These are phyloP conservation scores for Odontamblyopus rebecca DNA, from an alignment of 2,797 vertebrate species.

Conservation along the genomic window DNA sequence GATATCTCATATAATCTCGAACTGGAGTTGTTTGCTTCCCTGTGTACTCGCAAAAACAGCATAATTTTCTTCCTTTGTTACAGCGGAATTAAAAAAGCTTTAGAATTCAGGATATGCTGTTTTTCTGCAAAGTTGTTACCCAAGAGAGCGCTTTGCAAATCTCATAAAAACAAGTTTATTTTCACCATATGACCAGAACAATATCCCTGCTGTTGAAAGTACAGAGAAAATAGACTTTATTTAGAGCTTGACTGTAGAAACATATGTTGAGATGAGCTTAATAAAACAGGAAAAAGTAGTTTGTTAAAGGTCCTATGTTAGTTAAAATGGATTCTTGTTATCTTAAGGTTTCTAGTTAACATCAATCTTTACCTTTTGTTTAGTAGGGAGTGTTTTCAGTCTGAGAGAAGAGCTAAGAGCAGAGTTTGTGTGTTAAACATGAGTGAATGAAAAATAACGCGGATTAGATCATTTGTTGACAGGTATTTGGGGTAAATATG, in stretches of 20 bases:
- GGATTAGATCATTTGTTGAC: too few relatives aligned
- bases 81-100: not conserved
- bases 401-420: too few relatives aligned
- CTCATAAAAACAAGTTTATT: not conserved
- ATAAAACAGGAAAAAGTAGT: not conserved
- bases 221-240: not conserved
- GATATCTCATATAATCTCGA: slow-evolving; percentile 14
- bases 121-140: not conserved
- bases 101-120: not conserved
- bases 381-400: too few relatives aligned
- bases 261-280: not conserved
- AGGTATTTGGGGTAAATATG: too few relatives aligned
- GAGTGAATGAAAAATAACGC: too few relatives aligned
- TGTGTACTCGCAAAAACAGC: not conserved
- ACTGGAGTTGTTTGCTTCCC: slow-evolving; percentile 13
- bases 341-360: too few relatives aligned
- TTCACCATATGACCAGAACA: not conserved
- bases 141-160: not conserved
- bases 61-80: slow-evolving; percentile 3
- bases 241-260: not conserved
- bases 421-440: too few relatives aligned
- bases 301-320: too few relatives aligned
- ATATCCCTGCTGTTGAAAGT: not conserved
- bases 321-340: too few relatives aligned
- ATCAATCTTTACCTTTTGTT: too few relatives aligned